These are phyloP conservation scores for Pocillopora grandis DNA, from an alignment of 92 coral and sea anemone species.

Conservation along the genomic window DNA sequence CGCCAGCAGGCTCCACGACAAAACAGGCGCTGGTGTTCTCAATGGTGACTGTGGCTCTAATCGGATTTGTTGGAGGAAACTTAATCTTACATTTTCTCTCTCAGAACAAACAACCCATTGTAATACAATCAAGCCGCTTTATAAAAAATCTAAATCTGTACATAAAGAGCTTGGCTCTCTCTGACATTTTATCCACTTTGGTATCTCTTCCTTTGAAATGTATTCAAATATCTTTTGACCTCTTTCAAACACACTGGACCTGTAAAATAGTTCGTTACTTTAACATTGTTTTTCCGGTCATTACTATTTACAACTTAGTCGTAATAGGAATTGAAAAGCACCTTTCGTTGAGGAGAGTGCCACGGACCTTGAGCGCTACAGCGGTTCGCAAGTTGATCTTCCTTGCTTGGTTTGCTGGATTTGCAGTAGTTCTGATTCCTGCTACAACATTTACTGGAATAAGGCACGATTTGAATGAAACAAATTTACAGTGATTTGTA, in stretches of 20 bases:
- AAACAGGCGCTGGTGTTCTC: not conserved
- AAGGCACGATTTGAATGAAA: slow-evolving; percentile 7
- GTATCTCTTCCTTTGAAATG: slow-evolving; percentile 12
- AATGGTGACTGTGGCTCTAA: not conserved
- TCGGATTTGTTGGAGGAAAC: slow-evolving; percentile 3
- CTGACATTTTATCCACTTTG: not conserved
- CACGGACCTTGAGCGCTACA: not conserved
- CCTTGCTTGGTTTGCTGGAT: slow-evolving; percentile 14
- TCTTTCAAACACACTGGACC: not conserved
- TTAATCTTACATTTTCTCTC: not conserved
- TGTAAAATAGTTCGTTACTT: slow-evolving; percentile 8
- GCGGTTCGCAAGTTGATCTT: slow-evolving; percentile 13
- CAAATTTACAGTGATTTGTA: not conserved
- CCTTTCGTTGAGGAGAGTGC: slow-evolving; percentile 15
- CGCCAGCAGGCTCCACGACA: slow-evolving; percentile 1
- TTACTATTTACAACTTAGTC: slow-evolving; percentile 3
- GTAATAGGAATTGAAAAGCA: slow-evolving; percentile 18
- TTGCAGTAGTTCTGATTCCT: not conserved
- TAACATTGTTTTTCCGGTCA: slow-evolving; percentile 19
- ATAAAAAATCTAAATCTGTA: slow-evolving; percentile 8
- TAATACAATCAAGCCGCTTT: not conserved
- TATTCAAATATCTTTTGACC: slow-evolving; percentile 4
- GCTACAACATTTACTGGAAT: not conserved
- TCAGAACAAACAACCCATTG: not conserved
- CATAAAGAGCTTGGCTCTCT: slow-evolving; percentile 11